These are phyloP conservation scores for Bucorvus abyssinicus DNA, from an alignment of 2,797 vertebrate genomes.

Conservation along the genomic window DNA sequence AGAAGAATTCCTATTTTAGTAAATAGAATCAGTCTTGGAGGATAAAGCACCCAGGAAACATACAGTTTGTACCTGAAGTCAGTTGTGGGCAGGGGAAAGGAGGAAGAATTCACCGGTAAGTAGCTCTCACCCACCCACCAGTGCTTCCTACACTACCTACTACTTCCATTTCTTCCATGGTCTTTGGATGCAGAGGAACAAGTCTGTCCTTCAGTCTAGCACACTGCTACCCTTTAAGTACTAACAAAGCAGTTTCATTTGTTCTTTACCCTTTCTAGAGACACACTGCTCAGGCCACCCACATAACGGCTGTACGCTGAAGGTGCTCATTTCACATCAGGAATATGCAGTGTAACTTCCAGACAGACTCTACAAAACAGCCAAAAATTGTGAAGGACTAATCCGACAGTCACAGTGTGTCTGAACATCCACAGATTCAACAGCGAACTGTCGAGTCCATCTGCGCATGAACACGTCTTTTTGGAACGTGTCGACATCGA, in stretches of 20 bases:
- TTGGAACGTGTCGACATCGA: background rate
- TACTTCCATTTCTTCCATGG: background rate
- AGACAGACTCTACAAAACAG: background rate
- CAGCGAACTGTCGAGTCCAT: background rate
- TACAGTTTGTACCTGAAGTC: background rate
- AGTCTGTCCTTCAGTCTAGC: background rate
- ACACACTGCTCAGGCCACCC: background rate
- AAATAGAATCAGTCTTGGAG: background rate
- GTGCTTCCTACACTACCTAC: background rate
- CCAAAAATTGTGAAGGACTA: background rate
- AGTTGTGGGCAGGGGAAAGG: background rate
- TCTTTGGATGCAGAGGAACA: background rate
- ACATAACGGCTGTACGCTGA: background rate
- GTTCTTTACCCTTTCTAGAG: background rate
- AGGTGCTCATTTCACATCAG: background rate
- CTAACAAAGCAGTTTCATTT: background rate
- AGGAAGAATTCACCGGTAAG: background rate
- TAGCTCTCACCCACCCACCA: background rate
- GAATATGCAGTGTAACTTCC: background rate
- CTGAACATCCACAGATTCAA: background rate
- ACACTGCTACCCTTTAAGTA: background rate
- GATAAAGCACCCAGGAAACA: background rate
- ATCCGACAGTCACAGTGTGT: background rate
- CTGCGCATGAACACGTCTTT: rapidly evolving
- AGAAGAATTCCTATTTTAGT: background rate